A percentile compares a stretch with the other conserved stretches of the same genome.
Evolutionary conservation across 2,797 vertebrate genomes (phyloP).

Genomic region (Rhinogobio ventralis): DNA sequence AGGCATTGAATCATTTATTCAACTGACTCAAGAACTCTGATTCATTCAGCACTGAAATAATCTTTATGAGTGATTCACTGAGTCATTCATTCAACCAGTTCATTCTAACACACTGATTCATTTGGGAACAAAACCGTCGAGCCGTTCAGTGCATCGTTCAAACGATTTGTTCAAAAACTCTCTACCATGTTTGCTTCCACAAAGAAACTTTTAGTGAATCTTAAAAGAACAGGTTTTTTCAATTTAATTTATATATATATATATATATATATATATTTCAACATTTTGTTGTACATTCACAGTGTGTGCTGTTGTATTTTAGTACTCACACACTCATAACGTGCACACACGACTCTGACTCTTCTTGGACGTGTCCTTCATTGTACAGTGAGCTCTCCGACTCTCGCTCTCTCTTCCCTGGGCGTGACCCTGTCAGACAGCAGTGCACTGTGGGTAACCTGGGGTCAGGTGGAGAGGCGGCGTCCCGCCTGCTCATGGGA

Average conservation of each 20-base stretch:
- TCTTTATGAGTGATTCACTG: too few relatives aligned
- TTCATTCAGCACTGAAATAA: neutral
- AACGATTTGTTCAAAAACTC: neutral
- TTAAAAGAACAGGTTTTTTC: too few relatives aligned
- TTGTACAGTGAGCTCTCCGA: neutral
- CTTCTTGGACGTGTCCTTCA: neutral
- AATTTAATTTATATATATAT: too few relatives aligned
- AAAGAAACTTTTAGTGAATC: too few relatives aligned
- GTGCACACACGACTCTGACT: neutral
- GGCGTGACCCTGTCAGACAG: conserved; percentile 61
- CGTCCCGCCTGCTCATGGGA: conserved; percentile 88
- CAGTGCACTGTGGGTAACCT: conserved; percentile 56
- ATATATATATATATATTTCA: too few relatives aligned
- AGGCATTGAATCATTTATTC: neutral
- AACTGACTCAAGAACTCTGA: too few relatives aligned
- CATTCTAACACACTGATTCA: neutral
- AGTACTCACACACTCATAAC: neutral
- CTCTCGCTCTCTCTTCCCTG: neutral
- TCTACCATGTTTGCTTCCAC: too few relatives aligned
- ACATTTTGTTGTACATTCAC: too few relatives aligned
- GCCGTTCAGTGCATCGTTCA: neutral
- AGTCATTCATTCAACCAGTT: neutral
- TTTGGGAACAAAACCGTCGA: neutral
- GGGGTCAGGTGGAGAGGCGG: conserved; percentile 32
- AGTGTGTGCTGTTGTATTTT: too few relatives aligned